Conservation (phyloP, 1,140 invertebrate genomes). For the Cydia strobilella region DNA sequence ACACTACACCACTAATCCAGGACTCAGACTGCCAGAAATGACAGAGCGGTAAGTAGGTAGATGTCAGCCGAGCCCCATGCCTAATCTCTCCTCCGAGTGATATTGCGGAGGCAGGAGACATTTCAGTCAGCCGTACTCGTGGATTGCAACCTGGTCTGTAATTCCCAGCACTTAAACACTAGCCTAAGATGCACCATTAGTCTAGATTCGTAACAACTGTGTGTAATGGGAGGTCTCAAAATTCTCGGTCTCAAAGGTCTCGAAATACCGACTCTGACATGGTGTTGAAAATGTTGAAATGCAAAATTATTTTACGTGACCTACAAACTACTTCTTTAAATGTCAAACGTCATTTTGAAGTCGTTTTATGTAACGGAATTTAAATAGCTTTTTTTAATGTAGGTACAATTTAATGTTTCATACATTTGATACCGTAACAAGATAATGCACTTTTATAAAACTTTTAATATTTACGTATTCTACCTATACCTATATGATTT, state of each 20-base stretch:
- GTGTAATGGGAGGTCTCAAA: not conserved
- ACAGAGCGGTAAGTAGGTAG: conserved; percentile 6
- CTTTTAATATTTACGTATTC: not conserved
- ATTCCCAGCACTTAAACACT: not conserved
- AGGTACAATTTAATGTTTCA: not conserved
- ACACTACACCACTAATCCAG: not conserved
- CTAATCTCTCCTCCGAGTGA: conserved; percentile 6
- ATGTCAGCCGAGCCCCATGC: not conserved
- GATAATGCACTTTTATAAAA: not conserved
- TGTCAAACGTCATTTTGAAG: not conserved
- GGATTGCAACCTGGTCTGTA: not conserved
- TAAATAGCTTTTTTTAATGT: not conserved
- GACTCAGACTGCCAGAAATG: not conserved
- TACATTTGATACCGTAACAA: not conserved
- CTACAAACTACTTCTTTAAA: conserved; percentile 12
- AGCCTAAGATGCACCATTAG: not conserved
- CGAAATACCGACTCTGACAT: not conserved
- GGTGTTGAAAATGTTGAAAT: conserved; percentile 24
- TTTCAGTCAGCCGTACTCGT: not conserved
- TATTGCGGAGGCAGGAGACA: not conserved
- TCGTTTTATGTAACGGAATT: not conserved
- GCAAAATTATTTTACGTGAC: conserved; percentile 18
- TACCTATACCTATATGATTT: not conserved
- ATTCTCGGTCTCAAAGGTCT: too few relatives aligned
- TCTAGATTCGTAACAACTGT: not conserved